Percentiles rank a stretch among this genome's conserved stretches.
Evolutionary conservation across 2,797 vertebrate genomes (phyloP).

Genomic region (Gallinago solitaria): DNA sequence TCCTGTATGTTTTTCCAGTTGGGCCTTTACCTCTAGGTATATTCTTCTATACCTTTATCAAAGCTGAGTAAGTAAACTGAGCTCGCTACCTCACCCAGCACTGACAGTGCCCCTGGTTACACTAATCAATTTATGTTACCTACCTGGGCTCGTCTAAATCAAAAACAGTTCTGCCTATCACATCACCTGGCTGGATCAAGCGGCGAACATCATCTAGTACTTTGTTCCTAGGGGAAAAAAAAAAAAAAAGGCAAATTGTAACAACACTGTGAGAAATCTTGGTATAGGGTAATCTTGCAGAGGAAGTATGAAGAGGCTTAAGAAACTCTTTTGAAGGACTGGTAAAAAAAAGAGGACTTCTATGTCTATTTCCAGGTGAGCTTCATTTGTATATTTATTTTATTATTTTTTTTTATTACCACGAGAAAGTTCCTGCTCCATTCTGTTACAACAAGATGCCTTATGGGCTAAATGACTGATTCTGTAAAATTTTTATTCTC

Average conservation of each 20-base stretch:
- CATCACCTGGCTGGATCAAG: constrained; percentile 79
- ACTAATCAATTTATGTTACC: not conserved
- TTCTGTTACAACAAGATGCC: not conserved
- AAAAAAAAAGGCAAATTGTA: not conserved
- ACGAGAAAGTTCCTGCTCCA: not conserved
- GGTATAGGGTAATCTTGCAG: not conserved
- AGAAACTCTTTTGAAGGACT: not conserved
- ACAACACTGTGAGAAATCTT: not conserved
- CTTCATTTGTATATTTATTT: not conserved
- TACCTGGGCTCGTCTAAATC: constrained; percentile 87
- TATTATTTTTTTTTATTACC: not conserved
- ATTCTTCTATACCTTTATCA: not conserved
- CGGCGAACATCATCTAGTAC: constrained; percentile 88
- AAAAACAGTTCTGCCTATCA: constrained; percentile 86
- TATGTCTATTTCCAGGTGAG: not conserved
- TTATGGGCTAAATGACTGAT: not conserved
- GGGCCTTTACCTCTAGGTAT: not conserved
- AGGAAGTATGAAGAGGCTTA: not conserved
- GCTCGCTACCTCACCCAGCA: not conserved
- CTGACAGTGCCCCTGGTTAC: not conserved
- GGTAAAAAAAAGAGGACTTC: not conserved
- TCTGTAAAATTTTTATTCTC: not conserved
- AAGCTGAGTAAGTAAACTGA: not conserved
- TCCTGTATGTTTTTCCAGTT: not conserved
- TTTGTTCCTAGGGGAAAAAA: constrained; percentile 80